Evolutionary conservation across 1,140 invertebrate species (phyloP).

Genomic region (Meloidogyne floridensis): DNA sequence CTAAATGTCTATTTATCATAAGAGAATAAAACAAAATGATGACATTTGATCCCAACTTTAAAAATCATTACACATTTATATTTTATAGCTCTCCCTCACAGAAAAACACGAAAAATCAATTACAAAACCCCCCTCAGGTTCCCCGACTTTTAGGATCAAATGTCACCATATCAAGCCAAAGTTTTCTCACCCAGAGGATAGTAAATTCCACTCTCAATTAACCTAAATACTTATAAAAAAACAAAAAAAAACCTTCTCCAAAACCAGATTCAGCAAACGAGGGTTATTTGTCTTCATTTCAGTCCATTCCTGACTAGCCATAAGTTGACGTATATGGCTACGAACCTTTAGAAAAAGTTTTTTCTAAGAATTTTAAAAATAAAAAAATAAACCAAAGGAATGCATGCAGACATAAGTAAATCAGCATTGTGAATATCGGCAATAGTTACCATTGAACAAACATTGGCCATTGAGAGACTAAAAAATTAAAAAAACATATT

Average conservation of each 20-base stretch:
- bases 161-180: background rate
- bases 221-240: background rate
- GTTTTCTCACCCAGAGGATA: no score
- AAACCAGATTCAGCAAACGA: slow-evolving; percentile 42
- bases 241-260: slow-evolving; percentile 44
- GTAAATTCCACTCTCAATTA: background rate
- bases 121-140: no score
- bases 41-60: no score
- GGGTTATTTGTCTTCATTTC: slow-evolving; percentile 48
- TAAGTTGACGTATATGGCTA: slow-evolving; percentile 35
- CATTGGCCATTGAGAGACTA: slow-evolving; percentile 50
- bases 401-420: slow-evolving; percentile 51
- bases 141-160: background rate
- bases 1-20: no score
- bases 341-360: slow-evolving; percentile 42
- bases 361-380: background rate
- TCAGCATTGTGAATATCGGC: slow-evolving; percentile 59
- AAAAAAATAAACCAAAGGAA: slow-evolving; percentile 46
- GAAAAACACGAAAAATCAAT: background rate
- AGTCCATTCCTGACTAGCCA: slow-evolving; percentile 43
- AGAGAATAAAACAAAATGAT: no score
- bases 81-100: no score
- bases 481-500: slow-evolving; percentile 2
- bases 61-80: no score
- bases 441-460: slow-evolving; percentile 54